phyloP scores from a whole-genome alignment of 2,888 invertebrate genomes.

The Eudemis profundana region DNA sequence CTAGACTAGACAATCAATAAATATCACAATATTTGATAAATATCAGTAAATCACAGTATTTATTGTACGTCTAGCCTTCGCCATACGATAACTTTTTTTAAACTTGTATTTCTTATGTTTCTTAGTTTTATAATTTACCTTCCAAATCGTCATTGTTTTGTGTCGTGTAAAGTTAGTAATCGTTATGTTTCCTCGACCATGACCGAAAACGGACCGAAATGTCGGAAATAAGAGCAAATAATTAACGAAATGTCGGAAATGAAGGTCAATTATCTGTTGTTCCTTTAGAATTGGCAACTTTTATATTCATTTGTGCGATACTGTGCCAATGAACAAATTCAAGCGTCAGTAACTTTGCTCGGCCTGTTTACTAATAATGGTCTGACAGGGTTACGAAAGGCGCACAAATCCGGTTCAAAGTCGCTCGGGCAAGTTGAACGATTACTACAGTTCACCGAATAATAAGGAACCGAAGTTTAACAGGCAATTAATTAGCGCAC shows the following conservation, averaged over 20 bases:
- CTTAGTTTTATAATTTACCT: background rate
- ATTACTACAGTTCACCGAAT: conserved; percentile 40
- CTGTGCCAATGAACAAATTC: conserved; percentile 13
- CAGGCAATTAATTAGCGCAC: conserved; percentile 40
- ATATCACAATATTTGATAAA: too few species aligned
- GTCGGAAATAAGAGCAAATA: too few species aligned
- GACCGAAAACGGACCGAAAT: too few species aligned
- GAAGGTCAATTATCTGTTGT: background rate
- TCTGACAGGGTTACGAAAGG: conserved; percentile 28
- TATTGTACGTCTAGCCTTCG: too few species aligned
- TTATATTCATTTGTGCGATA: too few species aligned
- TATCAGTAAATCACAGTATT: too few species aligned
- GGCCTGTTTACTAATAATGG: conserved; percentile 17
- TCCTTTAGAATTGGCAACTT: background rate
- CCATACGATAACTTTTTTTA: too few species aligned
- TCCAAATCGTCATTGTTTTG: background rate
- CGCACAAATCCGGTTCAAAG: conserved; percentile 38
- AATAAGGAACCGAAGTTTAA: conserved; percentile 42
- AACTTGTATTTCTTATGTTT: too few species aligned
- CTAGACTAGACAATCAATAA: too few species aligned
- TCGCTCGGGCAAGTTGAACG: conserved; percentile 28
- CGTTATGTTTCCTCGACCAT: too few species aligned
- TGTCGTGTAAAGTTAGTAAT: background rate
- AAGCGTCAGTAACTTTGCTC: conserved; percentile 6
- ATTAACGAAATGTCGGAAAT: background rate